A percentile compares a stretch with the other conserved stretches of the same genome.
Evolutionary conservation across 1,140 invertebrate genomes (phyloP).

Genomic region (Macrotrachela quadricornifera): DNA sequence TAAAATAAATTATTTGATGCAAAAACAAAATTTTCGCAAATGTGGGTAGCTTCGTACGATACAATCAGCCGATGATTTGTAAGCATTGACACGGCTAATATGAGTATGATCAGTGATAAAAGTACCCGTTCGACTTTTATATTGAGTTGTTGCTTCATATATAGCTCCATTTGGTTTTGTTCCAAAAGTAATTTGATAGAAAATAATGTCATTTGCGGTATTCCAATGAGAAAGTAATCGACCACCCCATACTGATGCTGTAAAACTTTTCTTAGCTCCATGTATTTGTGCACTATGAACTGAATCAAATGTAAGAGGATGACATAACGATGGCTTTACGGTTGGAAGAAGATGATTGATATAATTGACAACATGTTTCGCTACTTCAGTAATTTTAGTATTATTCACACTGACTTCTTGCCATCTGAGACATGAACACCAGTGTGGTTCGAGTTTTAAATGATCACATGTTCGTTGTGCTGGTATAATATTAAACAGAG

Average conservation of each 20-base stretch:
- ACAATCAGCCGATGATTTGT: conserved; percentile 30
- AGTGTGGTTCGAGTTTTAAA: conserved; percentile 70
- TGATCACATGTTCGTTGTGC: conserved; percentile 52
- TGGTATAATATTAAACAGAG: conserved; percentile 39
- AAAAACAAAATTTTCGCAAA: background rate
- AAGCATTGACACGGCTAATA: conserved; percentile 66
- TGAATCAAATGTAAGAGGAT: conserved; percentile 41
- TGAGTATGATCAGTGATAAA: conserved; percentile 47
- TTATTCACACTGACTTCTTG: conserved; percentile 30
- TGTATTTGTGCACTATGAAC: conserved; percentile 50
- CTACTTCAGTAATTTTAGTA: conserved; percentile 25
- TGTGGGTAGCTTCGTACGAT: background rate
- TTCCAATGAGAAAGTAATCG: background rate
- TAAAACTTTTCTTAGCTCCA: conserved; percentile 51
- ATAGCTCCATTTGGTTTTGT: conserved; percentile 53
- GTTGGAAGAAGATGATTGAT: conserved; percentile 42
- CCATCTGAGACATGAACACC: conserved; percentile 74
- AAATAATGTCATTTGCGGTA: conserved; percentile 39
- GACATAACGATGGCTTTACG: conserved; percentile 40
- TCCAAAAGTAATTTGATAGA: conserved; percentile 47
- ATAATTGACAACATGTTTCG: conserved; percentile 37
- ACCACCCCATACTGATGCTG: conserved; percentile 39
- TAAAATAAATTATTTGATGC: too few relatives aligned
- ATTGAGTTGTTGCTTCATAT: conserved; percentile 49
- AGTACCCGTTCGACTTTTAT: conserved; percentile 35